A percentile compares a stretch with the other conserved stretches of the same genome.
These are phyloP conservation scores for Atta cephalotes DNA, from an alignment of 1,140 invertebrate species.

Conservation along the genomic window DNA sequence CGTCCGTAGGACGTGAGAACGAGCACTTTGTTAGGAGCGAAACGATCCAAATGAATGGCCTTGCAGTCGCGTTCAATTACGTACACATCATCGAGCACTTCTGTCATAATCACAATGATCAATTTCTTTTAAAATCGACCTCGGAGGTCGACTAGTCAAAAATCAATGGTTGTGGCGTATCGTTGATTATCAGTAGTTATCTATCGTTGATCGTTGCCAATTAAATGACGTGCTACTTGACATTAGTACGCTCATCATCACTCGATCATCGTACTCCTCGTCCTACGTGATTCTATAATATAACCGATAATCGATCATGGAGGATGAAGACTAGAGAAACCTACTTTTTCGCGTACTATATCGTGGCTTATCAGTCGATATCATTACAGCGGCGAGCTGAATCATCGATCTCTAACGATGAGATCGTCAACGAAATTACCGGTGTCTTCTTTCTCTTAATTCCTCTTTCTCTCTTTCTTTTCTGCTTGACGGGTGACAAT, in stretches of 20 bases:
- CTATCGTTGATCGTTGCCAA: slow-evolving; percentile 11
- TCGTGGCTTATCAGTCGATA: slow-evolving; percentile 9
- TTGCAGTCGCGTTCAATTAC: slow-evolving; percentile 46
- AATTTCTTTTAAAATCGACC: slow-evolving; percentile 10
- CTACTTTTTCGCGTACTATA: background rate
- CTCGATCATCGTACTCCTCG: background rate
- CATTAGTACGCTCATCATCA: background rate
- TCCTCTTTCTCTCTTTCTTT: background rate
- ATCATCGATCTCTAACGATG: slow-evolving; percentile 13
- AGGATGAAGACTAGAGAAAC: background rate
- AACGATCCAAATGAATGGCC: slow-evolving; percentile 17
- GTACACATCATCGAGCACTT: slow-evolving; percentile 34
- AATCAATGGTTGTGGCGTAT: slow-evolving; percentile 20
- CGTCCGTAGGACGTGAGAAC: slow-evolving; percentile 75
- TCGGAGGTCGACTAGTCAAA: background rate
- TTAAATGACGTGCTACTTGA: slow-evolving; percentile 31
- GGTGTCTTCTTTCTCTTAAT: slow-evolving; percentile 1
- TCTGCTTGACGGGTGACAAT: slow-evolving; percentile 72
- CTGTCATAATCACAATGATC: slow-evolving; percentile 32
- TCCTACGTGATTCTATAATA: background rate
- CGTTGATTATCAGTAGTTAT: background rate
- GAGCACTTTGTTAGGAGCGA: slow-evolving; percentile 70
- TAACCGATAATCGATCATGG: slow-evolving; percentile 12
- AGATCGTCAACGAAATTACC: slow-evolving; percentile 32
- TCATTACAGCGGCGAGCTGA: slow-evolving; percentile 3